These are phyloP conservation scores for Sipha maydis DNA, from an alignment of 2,888 invertebrate species.

Conservation along the genomic window DNA sequence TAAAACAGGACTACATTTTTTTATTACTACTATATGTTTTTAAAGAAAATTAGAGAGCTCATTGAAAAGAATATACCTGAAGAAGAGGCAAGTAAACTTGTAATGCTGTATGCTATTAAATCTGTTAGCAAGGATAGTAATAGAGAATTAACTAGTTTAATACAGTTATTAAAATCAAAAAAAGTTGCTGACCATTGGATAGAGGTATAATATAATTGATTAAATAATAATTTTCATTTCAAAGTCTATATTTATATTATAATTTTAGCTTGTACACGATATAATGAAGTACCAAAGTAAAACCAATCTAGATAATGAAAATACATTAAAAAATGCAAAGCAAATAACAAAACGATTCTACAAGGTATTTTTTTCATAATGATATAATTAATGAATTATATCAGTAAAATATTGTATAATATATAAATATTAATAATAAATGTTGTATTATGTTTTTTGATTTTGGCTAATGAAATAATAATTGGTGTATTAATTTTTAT, in stretches of 20 bases:
- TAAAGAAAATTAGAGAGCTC: conserved; percentile 75
- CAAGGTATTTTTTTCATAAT: conserved; percentile 72
- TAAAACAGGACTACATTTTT: not conserved
- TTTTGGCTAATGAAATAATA: not conserved
- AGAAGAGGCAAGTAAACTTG: conserved; percentile 86
- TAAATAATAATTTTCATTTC: not conserved
- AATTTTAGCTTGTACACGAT: conserved; percentile 72
- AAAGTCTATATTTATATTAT: conserved; percentile 54
- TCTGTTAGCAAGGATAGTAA: conserved; percentile 92
- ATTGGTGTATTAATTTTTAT: conserved; percentile 36
- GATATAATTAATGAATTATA: too few species aligned
- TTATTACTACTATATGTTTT: conserved; percentile 60
- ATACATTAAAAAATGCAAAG: conserved; percentile 81
- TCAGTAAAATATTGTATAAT: not conserved
- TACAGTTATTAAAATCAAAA: conserved; percentile 62
- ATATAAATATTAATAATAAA: not conserved
- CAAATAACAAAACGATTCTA: conserved; percentile 91
- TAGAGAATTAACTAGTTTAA: conserved; percentile 71
- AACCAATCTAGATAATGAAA: conserved; percentile 85
- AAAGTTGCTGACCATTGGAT: conserved; percentile 62
- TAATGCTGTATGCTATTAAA: conserved; percentile 91
- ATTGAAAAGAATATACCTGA: conserved; percentile 73
- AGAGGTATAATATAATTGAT: conserved; percentile 50
- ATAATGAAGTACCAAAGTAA: conserved; percentile 87
- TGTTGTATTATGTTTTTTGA: not conserved